phyloP scores from a whole-genome alignment of 2,888 invertebrate species.

The Oeneis ivallda region DNA sequence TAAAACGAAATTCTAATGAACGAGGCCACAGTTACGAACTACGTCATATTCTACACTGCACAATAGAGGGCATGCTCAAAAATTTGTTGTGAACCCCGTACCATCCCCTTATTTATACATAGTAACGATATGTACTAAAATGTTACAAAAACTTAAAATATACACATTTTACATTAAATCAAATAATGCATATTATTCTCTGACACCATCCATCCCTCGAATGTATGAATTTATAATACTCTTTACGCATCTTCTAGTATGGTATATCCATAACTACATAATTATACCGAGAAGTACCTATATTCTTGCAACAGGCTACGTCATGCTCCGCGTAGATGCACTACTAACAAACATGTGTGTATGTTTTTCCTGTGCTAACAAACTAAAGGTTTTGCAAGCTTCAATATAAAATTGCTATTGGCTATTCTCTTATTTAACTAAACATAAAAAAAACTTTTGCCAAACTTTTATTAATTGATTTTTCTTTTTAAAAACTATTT shows the following conservation, averaged over 20 bases:
- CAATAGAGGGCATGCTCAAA: constrained; percentile 74
- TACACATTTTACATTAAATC: constrained; percentile 40
- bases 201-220: constrained; percentile 17
- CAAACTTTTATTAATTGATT: constrained; percentile 17
- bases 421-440: no score
- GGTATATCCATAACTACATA: constrained; percentile 18
- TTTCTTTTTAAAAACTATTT: constrained; percentile 11
- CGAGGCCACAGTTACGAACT: constrained; percentile 38
- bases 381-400: constrained; percentile 69
- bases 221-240: constrained; percentile 26
- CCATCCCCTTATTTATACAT: constrained; percentile 53
- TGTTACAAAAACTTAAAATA: constrained; percentile 41
- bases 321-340: constrained; percentile 38
- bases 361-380: constrained; percentile 61
- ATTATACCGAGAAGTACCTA: constrained; percentile 27
- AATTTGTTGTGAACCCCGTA: constrained; percentile 60
- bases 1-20: constrained; percentile 13
- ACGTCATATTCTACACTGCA: constrained; percentile 58
- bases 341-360: constrained; percentile 44
- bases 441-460: neutral
- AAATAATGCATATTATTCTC: constrained; percentile 42
- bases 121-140: constrained; percentile 61
- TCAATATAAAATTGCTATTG: constrained; percentile 49
- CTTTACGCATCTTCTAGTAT: constrained; percentile 25
- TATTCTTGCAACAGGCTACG: constrained; percentile 35